Conservation (phyloP, 2,113 vertebrate genomes). For the Furnarius figulus region DNA sequence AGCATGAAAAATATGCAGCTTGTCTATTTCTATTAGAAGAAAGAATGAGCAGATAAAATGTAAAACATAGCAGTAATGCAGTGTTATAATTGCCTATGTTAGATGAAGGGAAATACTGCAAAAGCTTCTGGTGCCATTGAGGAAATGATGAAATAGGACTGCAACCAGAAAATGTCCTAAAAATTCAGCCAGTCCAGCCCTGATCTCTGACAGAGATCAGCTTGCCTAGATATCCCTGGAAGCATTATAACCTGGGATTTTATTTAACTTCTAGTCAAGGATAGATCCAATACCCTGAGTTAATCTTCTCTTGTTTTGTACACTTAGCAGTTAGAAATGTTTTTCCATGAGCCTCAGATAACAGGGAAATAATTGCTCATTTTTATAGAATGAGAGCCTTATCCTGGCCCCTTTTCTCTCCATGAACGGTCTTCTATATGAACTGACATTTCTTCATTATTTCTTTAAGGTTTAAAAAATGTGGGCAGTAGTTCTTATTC, state of each 20-base stretch:
- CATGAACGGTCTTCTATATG: neutral
- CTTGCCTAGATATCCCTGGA: neutral
- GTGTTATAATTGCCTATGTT: neutral
- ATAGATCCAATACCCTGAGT: neutral
- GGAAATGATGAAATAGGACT: neutral
- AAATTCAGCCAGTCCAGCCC: neutral
- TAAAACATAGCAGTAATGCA: neutral
- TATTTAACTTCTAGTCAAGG: neutral
- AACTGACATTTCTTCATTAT: neutral
- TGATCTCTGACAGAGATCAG: neutral
- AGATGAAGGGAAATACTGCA: neutral
- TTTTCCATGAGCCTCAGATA: neutral
- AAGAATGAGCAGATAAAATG: neutral
- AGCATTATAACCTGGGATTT: neutral
- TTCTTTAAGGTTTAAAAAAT: neutral
- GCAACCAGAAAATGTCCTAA: neutral
- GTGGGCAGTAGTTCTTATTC: neutral
- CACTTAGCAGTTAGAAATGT: neutral
- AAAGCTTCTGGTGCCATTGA: neutral
- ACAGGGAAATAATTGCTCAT: neutral
- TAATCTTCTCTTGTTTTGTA: neutral
- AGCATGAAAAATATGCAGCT: neutral
- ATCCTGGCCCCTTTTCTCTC: neutral
- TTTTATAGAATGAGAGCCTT: neutral
- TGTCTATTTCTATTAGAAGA: neutral